Percentiles rank a stretch among this genome's conserved stretches.
These are phyloP conservation scores for Sigmodon hispidus DNA, from an alignment of 2,113 vertebrate species.

Conservation along the genomic window DNA sequence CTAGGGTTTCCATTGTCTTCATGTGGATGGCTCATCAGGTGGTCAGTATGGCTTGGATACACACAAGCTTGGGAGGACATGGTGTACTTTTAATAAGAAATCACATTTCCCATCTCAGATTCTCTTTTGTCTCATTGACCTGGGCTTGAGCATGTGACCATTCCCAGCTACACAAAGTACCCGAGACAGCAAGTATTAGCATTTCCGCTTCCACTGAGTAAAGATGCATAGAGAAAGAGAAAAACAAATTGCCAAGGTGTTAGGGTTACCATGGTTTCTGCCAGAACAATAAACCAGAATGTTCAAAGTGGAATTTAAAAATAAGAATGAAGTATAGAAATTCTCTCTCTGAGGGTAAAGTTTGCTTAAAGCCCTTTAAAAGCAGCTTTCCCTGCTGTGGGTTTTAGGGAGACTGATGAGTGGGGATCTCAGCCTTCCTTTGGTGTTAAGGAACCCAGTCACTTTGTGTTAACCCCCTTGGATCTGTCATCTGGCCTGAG, in stretches of 20 bases:
- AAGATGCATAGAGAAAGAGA: not conserved
- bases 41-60: not conserved
- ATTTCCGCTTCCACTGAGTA: not conserved
- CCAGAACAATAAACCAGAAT: not conserved
- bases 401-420: not conserved
- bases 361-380: not conserved
- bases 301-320: not conserved
- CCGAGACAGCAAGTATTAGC: not conserved
- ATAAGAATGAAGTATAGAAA: not conserved
- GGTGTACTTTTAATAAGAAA: not conserved
- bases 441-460: not conserved
- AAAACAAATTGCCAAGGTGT: not conserved
- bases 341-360: not conserved
- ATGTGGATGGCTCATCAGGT: not conserved
- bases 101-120: too few species aligned
- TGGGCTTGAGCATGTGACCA: not conserved
- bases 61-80: not conserved
- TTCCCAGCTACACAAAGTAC: not conserved
- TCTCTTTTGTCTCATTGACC: not conserved
- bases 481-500: not conserved
- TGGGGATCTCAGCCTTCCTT: not conserved
- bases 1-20: not conserved
- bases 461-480: not conserved
- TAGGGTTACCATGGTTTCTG: not conserved
- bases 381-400: not conserved